phyloP scores from a whole-genome alignment of 2,888 invertebrate species.

The Nudaria mundana region DNA sequence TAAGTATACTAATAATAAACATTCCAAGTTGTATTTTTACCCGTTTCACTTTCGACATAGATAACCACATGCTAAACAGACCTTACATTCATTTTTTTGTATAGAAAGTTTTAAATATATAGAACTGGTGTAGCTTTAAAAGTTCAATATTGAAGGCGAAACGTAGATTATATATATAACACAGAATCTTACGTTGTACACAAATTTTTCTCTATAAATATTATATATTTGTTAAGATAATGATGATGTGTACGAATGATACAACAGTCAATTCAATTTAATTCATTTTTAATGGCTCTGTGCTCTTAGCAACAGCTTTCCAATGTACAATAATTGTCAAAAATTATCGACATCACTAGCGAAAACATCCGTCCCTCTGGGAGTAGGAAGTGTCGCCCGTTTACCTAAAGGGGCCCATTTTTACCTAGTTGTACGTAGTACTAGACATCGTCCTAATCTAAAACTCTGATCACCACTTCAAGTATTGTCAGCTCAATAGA shows the following conservation, averaged over 20 bases:
- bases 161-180: background rate
- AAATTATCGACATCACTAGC: too few relatives aligned
- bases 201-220: slow-evolving; percentile 40
- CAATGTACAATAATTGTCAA: too few relatives aligned
- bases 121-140: background rate
- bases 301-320: too few relatives aligned
- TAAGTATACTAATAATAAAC: slow-evolving; percentile 62
- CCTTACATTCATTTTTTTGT: background rate
- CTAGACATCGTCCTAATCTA: too few relatives aligned
- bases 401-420: too few relatives aligned
- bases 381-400: too few relatives aligned
- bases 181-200: slow-evolving; percentile 38
- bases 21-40: slow-evolving; percentile 18
- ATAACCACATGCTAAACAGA: background rate
- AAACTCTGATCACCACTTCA: too few relatives aligned
- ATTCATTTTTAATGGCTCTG: too few relatives aligned
- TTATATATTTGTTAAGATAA: slow-evolving; percentile 55
- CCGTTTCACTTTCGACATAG: slow-evolving; percentile 30
- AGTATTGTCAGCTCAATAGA: too few relatives aligned
- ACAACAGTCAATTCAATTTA: too few relatives aligned
- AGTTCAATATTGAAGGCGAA: slow-evolving; percentile 1
- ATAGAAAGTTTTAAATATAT: background rate
- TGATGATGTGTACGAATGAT: slow-evolving; percentile 74
- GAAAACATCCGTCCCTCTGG: too few relatives aligned
- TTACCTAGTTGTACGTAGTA: too few relatives aligned